Evolutionary conservation across 2,888 invertebrate species (phyloP).

Genomic region (Steinernema carpocapsae): DNA sequence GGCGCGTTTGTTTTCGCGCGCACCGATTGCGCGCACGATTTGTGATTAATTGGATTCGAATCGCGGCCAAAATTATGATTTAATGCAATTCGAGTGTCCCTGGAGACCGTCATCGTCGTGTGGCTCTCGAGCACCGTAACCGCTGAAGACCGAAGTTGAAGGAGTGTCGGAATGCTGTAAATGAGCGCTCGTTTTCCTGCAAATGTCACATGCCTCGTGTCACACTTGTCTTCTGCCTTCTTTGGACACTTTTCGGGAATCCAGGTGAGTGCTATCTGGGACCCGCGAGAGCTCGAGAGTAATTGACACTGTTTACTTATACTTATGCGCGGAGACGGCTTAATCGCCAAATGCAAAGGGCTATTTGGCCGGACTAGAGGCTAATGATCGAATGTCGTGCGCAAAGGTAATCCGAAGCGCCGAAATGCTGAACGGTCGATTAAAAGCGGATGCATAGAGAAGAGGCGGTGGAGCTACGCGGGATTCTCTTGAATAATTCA

Average conservation of each 20-base stretch:
- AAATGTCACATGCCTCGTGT: conserved; percentile 15
- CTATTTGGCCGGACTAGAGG: conserved; percentile 10
- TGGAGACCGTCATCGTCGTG: not conserved
- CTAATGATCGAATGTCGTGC: conserved; percentile 31
- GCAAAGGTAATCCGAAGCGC: conserved; percentile 23
- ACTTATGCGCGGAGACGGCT: conserved; percentile 15
- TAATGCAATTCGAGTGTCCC: not conserved
- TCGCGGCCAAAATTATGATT: conserved; percentile 14
- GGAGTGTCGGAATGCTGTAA: not conserved
- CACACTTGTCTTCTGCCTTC: not conserved
- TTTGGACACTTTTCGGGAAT: not conserved
- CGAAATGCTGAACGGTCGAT: not conserved
- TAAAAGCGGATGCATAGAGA: conserved; percentile 25
- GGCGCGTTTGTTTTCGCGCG: conserved; percentile 29
- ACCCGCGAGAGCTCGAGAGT: not conserved
- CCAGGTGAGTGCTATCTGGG: not conserved
- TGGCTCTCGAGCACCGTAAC: not conserved
- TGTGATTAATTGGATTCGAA: conserved; percentile 16
- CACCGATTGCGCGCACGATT: conserved; percentile 3
- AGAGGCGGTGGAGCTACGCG: not conserved
- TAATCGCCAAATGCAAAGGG: conserved; percentile 24
- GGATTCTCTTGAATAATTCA: conserved; percentile 27
- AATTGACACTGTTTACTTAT: not conserved
- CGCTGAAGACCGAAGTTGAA: not conserved
- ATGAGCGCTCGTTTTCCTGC: not conserved